Evolutionary conservation across 2,113 vertebrate genomes (phyloP), one percentile per base, ranked within the genome.

Genomic region (Platanista minor): DNA sequence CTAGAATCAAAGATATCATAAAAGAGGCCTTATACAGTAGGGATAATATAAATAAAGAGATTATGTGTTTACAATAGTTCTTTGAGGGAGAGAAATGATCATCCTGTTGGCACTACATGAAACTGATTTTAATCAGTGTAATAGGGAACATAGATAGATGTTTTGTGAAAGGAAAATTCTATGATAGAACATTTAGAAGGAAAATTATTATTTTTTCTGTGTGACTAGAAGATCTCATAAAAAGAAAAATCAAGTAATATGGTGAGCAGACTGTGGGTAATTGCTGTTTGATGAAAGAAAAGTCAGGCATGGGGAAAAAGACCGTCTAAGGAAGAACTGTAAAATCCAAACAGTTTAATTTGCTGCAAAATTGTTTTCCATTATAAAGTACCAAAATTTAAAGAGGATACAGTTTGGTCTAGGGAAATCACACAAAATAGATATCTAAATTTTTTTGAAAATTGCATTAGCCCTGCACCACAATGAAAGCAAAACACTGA

Each of bases 41-140:
- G 75, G 97, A 93, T 82, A 92, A 96, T 94, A 97, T 97, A 98
- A 98, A 98, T 97, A 98, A 96, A 54, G 41, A 97, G 93, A 81
- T 97, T 93, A 98, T 92, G 66, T 97, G 69, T 96, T 98, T 98
- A 95, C 87, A 98, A n/a, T 95, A 95, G 96, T 54, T 98, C 97
- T 98, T 98, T 98, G 97, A 98, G 57, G 54, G 72, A 97, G 97
- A 92, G 85, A 81, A 97, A 96, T 86, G 93, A 97, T 97, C 85
- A 94, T 89, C 46, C 5, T 7, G 69, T 52, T 99, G 98, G 98
- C 98, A 98, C 46, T 49, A 96, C 97, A 98, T 98, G 98, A 98
- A 98, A 98, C 98, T 98, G 75, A 98, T 98, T 97, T 97, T 98
- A 98, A 98, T 98, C 97, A 94, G 72, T 78, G 25, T 97, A 98